Evolutionary conservation across 2,888 invertebrate species (phyloP).

Genomic region (Cantharis rustica): DNA sequence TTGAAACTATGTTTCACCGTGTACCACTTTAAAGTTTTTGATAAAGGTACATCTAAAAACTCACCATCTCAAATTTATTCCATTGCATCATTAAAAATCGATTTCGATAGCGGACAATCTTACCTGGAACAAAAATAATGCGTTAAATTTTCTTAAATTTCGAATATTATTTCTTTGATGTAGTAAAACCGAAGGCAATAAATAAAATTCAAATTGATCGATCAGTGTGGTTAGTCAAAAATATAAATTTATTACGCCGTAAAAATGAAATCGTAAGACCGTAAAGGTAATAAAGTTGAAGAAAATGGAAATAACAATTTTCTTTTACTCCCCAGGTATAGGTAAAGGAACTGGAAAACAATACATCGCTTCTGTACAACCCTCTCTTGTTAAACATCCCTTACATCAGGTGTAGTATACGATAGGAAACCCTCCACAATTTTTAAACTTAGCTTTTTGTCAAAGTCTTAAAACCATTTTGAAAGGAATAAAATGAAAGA

Average conservation of each 20-base stretch:
- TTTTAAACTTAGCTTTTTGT: conserved; percentile 27
- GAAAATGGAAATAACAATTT: conserved; percentile 11
- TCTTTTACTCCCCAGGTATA: conserved; percentile 19
- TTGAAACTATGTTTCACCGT: background rate
- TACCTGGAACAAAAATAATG: background rate
- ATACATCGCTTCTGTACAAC: conserved; percentile 23
- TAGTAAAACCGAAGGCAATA: background rate
- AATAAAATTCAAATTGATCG: background rate
- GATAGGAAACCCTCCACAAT: conserved; percentile 16
- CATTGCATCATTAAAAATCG: background rate
- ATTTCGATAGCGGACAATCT: background rate
- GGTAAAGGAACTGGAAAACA: conserved; percentile 11
- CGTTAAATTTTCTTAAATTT: background rate
- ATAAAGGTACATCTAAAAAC: background rate
- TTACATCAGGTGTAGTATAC: conserved; percentile 20
- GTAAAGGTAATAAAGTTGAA: background rate
- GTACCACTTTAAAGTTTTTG: too few relatives aligned
- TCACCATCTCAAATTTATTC: too few relatives aligned
- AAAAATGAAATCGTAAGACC: conserved; percentile 1
- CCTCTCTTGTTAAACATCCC: conserved; percentile 29
- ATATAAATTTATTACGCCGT: background rate
- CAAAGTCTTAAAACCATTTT: conserved; percentile 25
- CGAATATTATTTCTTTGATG: background rate
- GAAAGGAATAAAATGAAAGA: conserved; percentile 26
- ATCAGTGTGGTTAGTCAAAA: background rate